A percentile compares a stretch with the other conserved stretches of the same genome.
Evolutionary conservation across 2,797 vertebrate species (phyloP).

Genomic region (Alosa sapidissima): DNA sequence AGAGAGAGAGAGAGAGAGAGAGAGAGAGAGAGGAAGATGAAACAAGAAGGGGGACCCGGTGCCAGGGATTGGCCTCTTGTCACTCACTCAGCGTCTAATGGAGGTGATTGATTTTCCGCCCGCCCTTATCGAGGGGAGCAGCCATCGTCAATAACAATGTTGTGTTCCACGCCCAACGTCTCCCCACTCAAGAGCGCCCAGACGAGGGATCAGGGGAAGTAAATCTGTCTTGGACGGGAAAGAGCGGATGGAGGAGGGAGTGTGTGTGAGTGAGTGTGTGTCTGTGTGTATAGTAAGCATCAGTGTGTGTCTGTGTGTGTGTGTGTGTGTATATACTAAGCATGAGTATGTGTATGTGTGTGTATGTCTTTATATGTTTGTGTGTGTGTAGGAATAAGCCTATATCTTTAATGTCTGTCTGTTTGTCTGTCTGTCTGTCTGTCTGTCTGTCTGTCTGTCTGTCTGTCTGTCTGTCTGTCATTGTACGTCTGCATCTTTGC

Average conservation of each 20-base stretch:
- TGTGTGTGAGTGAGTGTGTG: conserved; percentile 30
- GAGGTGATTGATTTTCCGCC: conserved; percentile 75
- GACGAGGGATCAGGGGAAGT: conserved; percentile 40
- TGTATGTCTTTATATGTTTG: background rate
- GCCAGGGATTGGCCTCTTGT: conserved; percentile 55
- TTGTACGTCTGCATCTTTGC: background rate
- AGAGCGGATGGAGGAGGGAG: conserved; percentile 44
- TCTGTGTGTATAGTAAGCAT: background rate
- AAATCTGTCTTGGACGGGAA: conserved; percentile 49
- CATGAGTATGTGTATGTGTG: background rate
- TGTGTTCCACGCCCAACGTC: conserved; percentile 54
- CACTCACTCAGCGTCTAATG: conserved; percentile 68
- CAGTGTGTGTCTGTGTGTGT: background rate
- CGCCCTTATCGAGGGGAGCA: conserved; percentile 71
- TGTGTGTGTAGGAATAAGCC: background rate
- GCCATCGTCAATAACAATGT: conserved; percentile 61
- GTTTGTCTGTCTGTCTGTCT: background rate
- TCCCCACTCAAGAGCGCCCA: conserved; percentile 47
- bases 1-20: conserved; percentile 34
- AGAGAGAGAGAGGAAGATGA: background rate
- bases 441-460: background rate
- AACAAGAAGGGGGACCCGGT: conserved; percentile 38
- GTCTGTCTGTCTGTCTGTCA: background rate
- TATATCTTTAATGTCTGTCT: background rate
- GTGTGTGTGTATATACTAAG: background rate